Base-by-base conservation (phyloP, 2,797 vertebrate genomes). In the Gymnocypris eckloni region DNA sequence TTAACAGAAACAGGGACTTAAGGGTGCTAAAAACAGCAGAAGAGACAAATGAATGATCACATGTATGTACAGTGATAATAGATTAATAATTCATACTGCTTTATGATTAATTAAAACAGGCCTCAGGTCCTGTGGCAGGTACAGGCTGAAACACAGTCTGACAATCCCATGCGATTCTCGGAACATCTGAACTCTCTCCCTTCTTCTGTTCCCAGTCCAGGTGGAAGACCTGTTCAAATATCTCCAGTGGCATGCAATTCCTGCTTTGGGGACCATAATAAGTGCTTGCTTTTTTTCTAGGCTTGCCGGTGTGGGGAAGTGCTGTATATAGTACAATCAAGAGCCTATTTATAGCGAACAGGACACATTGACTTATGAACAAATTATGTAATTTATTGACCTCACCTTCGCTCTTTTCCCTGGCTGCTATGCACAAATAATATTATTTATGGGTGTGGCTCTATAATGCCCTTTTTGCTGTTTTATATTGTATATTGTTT, bases 101-200 rank as follows among this genome's bases (percentile, higher is more conserved):
- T 93, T 92, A 95, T 96, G 93, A 95, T 95, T 96, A 95, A 96
- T 96, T 95, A 93, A 95, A 94, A 94, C 93, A 94, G 92, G 94
- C 94, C 93, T 91, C 89, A 12, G 94, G 95, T 94, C 92, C 91
- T 94, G 91, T 94, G 91, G 94, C 94, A 95, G 93, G 93, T 94
- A 94, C 94, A 93, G 92, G 90, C 93, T 48, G 89, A 92, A 93
- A 92, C 91, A 91, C 93, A 93, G 86, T 61, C 91, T 92, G 93
- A 92, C 93, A 90, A 92, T 94, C 94, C 93, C 94, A 91, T 92
- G 94, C 89, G 93, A 93, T 92, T 88, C 87, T 87, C 88, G 87
- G 91, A 89, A 92, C 91, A 90, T 90, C 89, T 90, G 83, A 90
- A 90, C 90, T 83, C 82, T 84, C 89, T 87, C 59, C 69, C 81